Evolutionary conservation across 2,113 vertebrate species (phyloP).

Genomic region (Heliornis fulica): DNA sequence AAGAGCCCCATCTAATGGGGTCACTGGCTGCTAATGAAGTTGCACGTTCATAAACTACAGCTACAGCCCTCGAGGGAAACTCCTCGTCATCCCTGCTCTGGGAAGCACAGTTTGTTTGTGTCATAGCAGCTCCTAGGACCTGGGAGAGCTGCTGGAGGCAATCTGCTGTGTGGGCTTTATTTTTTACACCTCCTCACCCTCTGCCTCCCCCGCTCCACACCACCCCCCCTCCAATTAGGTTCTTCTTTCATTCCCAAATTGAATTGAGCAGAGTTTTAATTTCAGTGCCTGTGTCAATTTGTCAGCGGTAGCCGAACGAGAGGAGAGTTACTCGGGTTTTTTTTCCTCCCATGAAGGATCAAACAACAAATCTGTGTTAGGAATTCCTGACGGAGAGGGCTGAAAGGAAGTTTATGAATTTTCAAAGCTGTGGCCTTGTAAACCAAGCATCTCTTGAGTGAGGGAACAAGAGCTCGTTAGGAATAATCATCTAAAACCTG

Average conservation of each 20-base stretch:
- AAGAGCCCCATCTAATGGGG: slow-evolving; percentile 21
- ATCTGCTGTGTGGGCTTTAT: not conserved
- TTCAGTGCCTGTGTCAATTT: slow-evolving; percentile 30
- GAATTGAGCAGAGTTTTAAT: slow-evolving; percentile 46
- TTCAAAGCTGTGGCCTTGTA: not conserved
- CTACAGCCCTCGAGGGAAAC: slow-evolving; percentile 29
- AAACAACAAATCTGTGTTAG: slow-evolving; percentile 24
- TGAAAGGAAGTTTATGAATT: slow-evolving; percentile 2
- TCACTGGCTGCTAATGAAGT: slow-evolving; percentile 43
- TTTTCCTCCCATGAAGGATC: slow-evolving; percentile 8
- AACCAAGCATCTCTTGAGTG: not conserved
- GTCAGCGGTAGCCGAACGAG: not conserved
- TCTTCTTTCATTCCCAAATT: slow-evolving; percentile 60
- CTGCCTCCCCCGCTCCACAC: no score
- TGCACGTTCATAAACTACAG: slow-evolving; percentile 15
- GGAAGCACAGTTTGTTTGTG: not conserved
- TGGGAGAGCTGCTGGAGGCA: not conserved
- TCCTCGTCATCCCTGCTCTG: not conserved
- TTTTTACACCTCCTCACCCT: not conserved
- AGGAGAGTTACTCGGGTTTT: not conserved
- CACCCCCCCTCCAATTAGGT: not conserved
- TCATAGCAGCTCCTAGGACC: not conserved
- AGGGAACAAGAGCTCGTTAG: slow-evolving; percentile 18
- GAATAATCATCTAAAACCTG: slow-evolving; percentile 6
- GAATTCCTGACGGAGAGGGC: not conserved